A percentile compares a stretch with the other conserved stretches of the same genome.
Evolutionary conservation across 2,113 vertebrate genomes (phyloP).

Genomic region (Podarcis raffonei): DNA sequence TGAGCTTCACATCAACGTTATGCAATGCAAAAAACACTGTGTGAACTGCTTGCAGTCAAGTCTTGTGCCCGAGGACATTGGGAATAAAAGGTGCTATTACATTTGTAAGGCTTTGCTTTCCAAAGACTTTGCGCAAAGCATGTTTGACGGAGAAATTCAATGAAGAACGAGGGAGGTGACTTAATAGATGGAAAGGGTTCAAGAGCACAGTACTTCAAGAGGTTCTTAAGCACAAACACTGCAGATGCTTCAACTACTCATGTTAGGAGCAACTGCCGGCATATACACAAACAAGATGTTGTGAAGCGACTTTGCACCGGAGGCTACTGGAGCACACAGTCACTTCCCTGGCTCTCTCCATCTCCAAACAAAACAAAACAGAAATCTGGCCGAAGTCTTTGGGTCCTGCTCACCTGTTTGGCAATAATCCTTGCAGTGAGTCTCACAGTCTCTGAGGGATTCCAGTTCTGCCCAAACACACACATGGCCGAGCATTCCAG

Average conservation of each 20-base stretch:
- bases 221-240: background rate
- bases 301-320: background rate
- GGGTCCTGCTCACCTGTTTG: conserved; percentile 84
- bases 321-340: background rate
- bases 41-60: background rate
- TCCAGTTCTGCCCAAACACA: conserved; percentile 89
- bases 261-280: background rate
- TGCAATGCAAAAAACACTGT: too few species aligned
- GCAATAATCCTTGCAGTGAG: conserved; percentile 90
- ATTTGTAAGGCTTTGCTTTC: background rate
- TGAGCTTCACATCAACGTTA: background rate
- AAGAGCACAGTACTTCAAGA: background rate
- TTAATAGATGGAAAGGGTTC: background rate
- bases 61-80: background rate
- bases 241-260: background rate
- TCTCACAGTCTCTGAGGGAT: conserved; percentile 89
- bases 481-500: conserved; percentile 93
- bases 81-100: background rate
- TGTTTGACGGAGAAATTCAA: background rate
- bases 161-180: background rate
- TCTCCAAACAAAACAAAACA: background rate
- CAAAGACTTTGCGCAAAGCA: background rate
- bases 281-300: background rate
- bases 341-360: conserved; percentile 45
- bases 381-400: background rate